phyloP scores from a whole-genome alignment of 2,113 vertebrate species.

The Platycercus adscitus region DNA sequence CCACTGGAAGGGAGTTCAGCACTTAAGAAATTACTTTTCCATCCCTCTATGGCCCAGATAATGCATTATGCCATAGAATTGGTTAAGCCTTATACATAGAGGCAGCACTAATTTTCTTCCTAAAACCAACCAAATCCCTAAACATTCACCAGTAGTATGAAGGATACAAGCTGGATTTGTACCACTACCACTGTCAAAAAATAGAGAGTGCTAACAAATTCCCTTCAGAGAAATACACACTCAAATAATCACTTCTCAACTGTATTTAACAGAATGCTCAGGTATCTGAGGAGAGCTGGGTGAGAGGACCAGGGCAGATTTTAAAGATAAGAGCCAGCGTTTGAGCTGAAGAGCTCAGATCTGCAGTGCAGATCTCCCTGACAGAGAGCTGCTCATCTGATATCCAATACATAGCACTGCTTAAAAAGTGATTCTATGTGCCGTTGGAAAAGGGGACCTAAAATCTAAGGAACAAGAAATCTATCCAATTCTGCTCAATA shows the following conservation, averaged over 20 bases:
- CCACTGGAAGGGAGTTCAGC: neutral
- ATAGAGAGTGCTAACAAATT: neutral
- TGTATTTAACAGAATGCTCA: neutral
- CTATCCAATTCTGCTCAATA: neutral
- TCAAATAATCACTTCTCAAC: neutral
- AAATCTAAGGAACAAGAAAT: neutral
- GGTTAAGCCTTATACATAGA: neutral
- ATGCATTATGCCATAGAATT: neutral
- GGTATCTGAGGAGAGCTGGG: neutral
- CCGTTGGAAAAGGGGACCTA: neutral
- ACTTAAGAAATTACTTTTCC: neutral
- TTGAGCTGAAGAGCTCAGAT: neutral
- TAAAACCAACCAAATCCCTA: no score
- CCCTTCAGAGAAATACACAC: neutral
- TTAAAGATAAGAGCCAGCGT: neutral
- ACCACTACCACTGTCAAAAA: neutral
- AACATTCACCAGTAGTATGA: accelerated
- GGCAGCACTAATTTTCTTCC: neutral
- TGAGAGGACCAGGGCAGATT: accelerated
- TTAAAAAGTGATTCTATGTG: accelerated
- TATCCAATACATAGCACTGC: accelerated
- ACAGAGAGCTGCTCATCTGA: neutral
- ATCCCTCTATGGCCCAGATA: neutral
- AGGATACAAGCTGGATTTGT: neutral
- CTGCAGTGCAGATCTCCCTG: neutral